Evolutionary conservation across 2,797 vertebrate species (phyloP).

Genomic region (Melanotaenia maccullochi): DNA sequence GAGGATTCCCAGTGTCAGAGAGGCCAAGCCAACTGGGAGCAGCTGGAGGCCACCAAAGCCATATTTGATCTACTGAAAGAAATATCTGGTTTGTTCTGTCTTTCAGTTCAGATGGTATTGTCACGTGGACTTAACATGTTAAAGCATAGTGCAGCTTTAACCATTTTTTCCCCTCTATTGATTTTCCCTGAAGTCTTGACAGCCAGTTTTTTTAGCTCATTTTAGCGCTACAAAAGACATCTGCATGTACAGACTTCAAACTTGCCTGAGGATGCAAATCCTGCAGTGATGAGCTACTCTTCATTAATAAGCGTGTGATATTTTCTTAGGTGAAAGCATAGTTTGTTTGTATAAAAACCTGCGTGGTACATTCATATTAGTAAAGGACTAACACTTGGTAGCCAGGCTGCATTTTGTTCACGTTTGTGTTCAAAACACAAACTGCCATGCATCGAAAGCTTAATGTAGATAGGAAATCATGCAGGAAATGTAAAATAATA

Average conservation of each 20-base stretch:
- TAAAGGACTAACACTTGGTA: conserved; percentile 1
- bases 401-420: not conserved
- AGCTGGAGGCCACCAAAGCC: conserved; percentile 80
- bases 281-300: conserved; percentile 12
- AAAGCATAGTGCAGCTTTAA: conserved; percentile 2
- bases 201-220: conserved; percentile 18
- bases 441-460: not conserved
- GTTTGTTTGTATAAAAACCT: not conserved
- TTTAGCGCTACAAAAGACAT: conserved; percentile 1
- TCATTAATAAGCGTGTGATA: conserved; percentile 7
- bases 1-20: conserved; percentile 60
- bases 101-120: conserved; percentile 5
- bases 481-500: not conserved
- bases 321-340: conserved; percentile 1
- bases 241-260: conserved; percentile 8
- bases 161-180: not conserved
- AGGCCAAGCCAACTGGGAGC: conserved; percentile 68
- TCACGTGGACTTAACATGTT: conserved; percentile 2
- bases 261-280: conserved; percentile 7
- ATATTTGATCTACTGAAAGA: conserved; percentile 85
- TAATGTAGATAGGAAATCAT: not conserved
- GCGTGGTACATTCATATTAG: not conserved
- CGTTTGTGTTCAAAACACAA: conserved; percentile 3
- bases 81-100: conserved; percentile 80
- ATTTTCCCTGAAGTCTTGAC: conserved; percentile 13